Evolutionary conservation across 53 echinoderm and acorn worm species (phyloP), one percentile per base, ranked within the genome.

Genomic region (Hippasteria phrygiana): DNA sequence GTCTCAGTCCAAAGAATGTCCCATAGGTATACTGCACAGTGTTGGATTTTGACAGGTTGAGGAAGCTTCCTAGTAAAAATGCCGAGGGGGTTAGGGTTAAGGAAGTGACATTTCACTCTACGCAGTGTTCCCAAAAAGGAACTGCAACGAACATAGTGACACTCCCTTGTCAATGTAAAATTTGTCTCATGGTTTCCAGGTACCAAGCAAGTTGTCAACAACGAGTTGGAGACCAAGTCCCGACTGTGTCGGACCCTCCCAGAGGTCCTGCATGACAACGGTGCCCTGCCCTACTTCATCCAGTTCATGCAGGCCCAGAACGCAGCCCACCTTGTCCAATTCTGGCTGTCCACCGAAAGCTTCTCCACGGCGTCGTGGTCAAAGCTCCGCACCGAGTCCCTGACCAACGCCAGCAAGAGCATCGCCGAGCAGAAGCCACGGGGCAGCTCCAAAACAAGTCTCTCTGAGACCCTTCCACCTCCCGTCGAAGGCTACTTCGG

Each of bases 231-330:
- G 38, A 87, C 87, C 87, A 91, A 93, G 50, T 98, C 98, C 3
- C 78, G 98, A 26, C 80, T 98, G 12, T 96, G 96, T 46, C 96
- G 93, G 40, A 95, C 94, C 37, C 88, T 98, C 36, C 91, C 92
- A 0, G 98, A 98, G 73, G 96, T 93, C 31, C 91, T 98, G 12
- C 92, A 96, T 48, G 98, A 98, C 93, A 98, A 96, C 62, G 94
- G 95, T 37, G 95, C 98, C 31, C 82, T 98, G 39, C 95, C 98
- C 2, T 98, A 98, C 88, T 91, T 98, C 77, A 98, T 98, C 50
- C 98, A 98, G 90, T 98, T 91, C 86, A 96, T 98, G 98, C 93
- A 90, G 36, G 93, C 94, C 6, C 73, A 87, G 40, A 56, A 82
- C 43, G 55, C 62, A 4, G 93, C 88, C 74, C 96, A 98, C 32